Evolutionary conservation across 2,113 vertebrate species (phyloP), one percentile per base, ranked within the genome.

Genomic region (Eidolon helvum): DNA sequence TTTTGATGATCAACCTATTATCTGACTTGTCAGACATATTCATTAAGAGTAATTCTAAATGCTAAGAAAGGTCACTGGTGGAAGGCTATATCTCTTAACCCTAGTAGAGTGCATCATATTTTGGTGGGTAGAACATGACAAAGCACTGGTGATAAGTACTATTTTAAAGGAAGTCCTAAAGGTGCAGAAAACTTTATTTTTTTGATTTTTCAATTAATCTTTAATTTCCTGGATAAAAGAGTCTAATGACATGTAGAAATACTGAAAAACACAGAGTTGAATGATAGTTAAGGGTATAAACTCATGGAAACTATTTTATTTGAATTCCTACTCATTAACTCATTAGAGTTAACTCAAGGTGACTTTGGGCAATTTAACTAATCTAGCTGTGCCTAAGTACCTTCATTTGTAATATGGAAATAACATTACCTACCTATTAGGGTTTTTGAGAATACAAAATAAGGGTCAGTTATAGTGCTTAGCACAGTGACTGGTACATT

Each of bases 171-270:
- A 96, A 80, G 45, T 61, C 6, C 77, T 53, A 83, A 78, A 85
- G 55, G 5, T 74, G 14, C 1, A 84, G 9, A 77, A 45, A 92
- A 69, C 35, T 90, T 72, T 28, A 40, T 22, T 40, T 78, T 6
- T 38, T 91, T 16, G 69, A 50, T 50, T 78, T 94, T 89, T 90
- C n/a, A 66, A 66, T 53, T 68, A 79, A 93, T 75, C 40, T 93
- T 68, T 71, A 90, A 94, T 94, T 91, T 94, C 28, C 77, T 87
- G 19, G 16, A n/a, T 95, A 71, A 72, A 93, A 69, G 43, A 91
- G 30, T 50, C 53, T 91, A 94, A 91, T 87, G 57, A 90, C 33
- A 79, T 45, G 53, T 72, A 65, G 22, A 92, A 40, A 69, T 87
- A 91, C n/a, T 48, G 50, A 43, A 63, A 79, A 94, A 94, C 50